Evolutionary conservation across 2,888 invertebrate genomes (phyloP).

Genomic region (Palloptera scutellata): DNA sequence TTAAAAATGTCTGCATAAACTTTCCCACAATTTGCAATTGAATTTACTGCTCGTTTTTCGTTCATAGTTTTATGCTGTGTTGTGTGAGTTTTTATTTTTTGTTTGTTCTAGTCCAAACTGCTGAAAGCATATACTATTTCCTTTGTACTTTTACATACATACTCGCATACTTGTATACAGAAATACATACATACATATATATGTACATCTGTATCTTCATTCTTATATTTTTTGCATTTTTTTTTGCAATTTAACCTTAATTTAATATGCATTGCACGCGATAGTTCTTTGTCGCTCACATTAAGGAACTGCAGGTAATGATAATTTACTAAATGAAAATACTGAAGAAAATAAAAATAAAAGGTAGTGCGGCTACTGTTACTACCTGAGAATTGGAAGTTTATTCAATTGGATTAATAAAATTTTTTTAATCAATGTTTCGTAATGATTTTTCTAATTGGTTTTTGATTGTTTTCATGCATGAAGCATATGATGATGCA

Average conservation of each 20-base stretch:
- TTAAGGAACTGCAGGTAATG: no score
- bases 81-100: background rate
- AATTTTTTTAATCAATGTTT: no score
- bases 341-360: no score
- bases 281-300: slow-evolving; percentile 7
- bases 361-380: background rate
- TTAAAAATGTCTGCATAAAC: background rate
- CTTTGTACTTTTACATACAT: no score
- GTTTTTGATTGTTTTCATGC: no score
- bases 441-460: no score
- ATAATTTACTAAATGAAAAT: no score
- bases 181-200: no score
- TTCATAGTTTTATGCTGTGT: background rate
- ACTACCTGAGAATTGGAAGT: background rate
- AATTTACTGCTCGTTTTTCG: background rate
- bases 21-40: background rate
- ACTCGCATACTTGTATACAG: no score
- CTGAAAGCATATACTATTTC: no score
- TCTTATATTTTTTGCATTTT: background rate
- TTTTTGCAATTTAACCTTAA: slow-evolving; percentile 5
- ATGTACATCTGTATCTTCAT: background rate
- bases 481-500: no score
- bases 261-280: slow-evolving; percentile 23
- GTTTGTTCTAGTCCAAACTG: background rate
- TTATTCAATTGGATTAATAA: no score